Evolutionary conservation across 2,888 invertebrate species (phyloP).

Genomic region (Ornithoptera priamus): DNA sequence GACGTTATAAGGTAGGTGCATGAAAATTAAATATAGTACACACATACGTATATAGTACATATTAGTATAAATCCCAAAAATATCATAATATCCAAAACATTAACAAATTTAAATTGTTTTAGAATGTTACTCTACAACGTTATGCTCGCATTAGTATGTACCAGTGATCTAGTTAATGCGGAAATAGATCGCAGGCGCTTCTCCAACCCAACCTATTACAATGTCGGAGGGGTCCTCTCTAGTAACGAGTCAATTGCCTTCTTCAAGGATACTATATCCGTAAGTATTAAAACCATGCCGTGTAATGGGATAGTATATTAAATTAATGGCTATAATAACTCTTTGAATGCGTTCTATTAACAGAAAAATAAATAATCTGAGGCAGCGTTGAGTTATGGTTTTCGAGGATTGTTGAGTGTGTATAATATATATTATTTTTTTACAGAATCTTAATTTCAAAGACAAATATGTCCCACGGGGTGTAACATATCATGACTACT

Average conservation of each 20-base stretch:
- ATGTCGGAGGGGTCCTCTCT: conserved; percentile 95
- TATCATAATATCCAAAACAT: not conserved
- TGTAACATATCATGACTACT: conserved; percentile 92
- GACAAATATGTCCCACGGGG: conserved; percentile 90
- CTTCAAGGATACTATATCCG: conserved; percentile 91
- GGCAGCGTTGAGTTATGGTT: no score
- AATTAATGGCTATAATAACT: no score
- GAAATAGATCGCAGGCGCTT: conserved; percentile 62
- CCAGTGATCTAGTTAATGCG: conserved; percentile 41
- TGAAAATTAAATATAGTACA: no score
- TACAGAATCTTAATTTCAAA: conserved; percentile 91
- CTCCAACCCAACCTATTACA: conserved; percentile 86
- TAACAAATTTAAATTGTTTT: conserved; percentile 9
- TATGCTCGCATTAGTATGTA: conserved; percentile 37
- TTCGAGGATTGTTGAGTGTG: no score
- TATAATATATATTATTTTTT: conserved; percentile 34
- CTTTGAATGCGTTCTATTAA: no score
- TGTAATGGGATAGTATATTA: no score
- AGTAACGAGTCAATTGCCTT: conserved; percentile 88
- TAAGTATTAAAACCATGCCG: conserved; percentile 63
- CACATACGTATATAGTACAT: no score
- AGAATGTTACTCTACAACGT: conserved; percentile 46
- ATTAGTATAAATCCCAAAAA: no score
- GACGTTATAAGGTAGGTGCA: no score
- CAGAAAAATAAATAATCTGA: no score